Evolutionary conservation across 2,888 invertebrate genomes (phyloP).

Genomic region (Rutpela maculata): DNA sequence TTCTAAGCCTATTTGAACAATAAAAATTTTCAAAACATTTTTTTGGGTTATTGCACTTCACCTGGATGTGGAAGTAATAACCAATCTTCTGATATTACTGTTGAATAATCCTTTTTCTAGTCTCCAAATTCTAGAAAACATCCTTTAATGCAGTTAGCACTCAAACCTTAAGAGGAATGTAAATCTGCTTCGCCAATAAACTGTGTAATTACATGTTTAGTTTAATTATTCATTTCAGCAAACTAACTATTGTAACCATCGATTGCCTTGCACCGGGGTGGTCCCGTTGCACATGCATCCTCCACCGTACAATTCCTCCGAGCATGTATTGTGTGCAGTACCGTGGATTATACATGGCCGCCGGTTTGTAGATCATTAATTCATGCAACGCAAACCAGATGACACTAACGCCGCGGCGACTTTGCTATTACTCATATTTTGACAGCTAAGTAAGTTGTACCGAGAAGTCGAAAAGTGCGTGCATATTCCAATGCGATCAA

Average conservation of each 20-base stretch:
- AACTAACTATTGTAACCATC: constrained; percentile 70
- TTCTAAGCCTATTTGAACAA: too few species aligned
- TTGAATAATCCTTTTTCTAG: background rate
- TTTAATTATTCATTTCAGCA: constrained; percentile 69
- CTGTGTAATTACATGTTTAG: constrained; percentile 39
- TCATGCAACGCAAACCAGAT: constrained; percentile 65
- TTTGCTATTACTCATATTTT: constrained; percentile 12
- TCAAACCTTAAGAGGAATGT: background rate
- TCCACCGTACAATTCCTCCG: constrained; percentile 68
- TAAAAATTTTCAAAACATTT: too few species aligned
- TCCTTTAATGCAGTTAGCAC: constrained; percentile 13
- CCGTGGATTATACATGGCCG: constrained; percentile 67
- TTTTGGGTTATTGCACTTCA: too few species aligned
- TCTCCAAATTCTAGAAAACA: background rate
- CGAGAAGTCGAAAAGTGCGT: background rate
- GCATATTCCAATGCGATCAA: too few species aligned
- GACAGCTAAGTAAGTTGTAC: background rate
- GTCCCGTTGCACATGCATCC: constrained; percentile 67
- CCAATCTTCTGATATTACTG: too few species aligned
- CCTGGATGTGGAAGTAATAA: too few species aligned
- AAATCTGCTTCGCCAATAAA: constrained; percentile 20
- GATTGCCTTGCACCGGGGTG: constrained; percentile 69
- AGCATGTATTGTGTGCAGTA: constrained; percentile 68
- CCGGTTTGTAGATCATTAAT: constrained; percentile 68
- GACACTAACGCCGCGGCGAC: constrained; percentile 51